Evolutionary conservation across 2,113 vertebrate genomes (phyloP), one percentile per base, ranked within the genome.

Genomic region (Trichomycterus rosablanca): DNA sequence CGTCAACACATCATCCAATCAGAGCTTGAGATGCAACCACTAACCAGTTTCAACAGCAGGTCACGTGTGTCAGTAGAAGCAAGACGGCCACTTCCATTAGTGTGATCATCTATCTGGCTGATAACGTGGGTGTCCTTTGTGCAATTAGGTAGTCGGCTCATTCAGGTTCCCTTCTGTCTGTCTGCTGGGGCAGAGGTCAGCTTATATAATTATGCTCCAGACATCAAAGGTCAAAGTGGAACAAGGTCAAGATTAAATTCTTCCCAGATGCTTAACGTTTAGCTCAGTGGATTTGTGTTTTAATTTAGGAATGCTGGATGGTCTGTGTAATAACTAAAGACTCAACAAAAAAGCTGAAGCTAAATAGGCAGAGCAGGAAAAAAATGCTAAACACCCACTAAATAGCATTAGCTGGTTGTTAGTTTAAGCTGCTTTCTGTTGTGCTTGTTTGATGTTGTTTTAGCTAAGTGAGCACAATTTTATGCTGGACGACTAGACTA

Each of bases 171-270:
- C 60, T 55, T 59, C 44, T 45, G 44, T 56, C 53, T 59, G 58
- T 59, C 20, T 53, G 34, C 30, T 18, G 35, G 73, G 69, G 59
- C 62, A 69, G 18, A 70, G 69, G 66, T 74, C 60, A 57, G 48
- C 23, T 39, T 43, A 58, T 30, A 66, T 73, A 71, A 74, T 75
- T 67, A 59, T 68, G 57, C 49, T 71, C 58, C 44, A 51, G 66
- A 26, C 35, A 59, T 77, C 66, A 67, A 62, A 65, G 64, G 70
- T 58, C 43, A 68, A 46, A 58, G 39, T 71, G 37, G 60, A 56
- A 18, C 56, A 71, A 74, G 62, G 59, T 72, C 59, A 69, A 54
- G 69, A 72, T 28, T 61, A 34, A 46, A 56, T 30, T 32, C 43
- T 12, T 50, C 28, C 24, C 16, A 48, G 50, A 15, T 58, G 50